Conservation (phyloP, 2,113 vertebrate species). For the Zosterops japonicus region DNA sequence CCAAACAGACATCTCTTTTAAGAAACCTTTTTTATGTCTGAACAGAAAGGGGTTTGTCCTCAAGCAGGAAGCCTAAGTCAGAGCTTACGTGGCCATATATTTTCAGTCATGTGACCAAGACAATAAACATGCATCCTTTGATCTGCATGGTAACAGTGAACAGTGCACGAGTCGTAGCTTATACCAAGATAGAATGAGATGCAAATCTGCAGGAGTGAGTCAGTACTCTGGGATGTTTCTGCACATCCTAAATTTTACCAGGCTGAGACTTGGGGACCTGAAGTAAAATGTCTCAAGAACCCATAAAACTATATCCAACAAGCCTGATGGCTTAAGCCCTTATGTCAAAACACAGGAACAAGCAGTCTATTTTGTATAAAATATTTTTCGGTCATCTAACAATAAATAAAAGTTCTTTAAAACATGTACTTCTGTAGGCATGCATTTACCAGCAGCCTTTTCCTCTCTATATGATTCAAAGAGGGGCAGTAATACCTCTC, state of each 20-base stretch:
- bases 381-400: slow-evolving; percentile 38
- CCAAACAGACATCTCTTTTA: slow-evolving; percentile 46
- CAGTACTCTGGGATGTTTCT: slow-evolving; percentile 56
- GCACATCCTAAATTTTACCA: slow-evolving; percentile 74
- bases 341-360: slow-evolving; percentile 73
- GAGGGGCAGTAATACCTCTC: slow-evolving; percentile 23
- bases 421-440: slow-evolving; percentile 41
- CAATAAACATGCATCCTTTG: slow-evolving; percentile 76
- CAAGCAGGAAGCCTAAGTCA: slow-evolving; percentile 59
- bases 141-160: slow-evolving; percentile 53
- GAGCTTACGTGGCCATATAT: slow-evolving; percentile 49
- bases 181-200: slow-evolving; percentile 54
- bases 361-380: slow-evolving; percentile 59
- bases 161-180: slow-evolving; percentile 31
- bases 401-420: slow-evolving; percentile 69
- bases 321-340: slow-evolving; percentile 67
- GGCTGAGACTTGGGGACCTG: slow-evolving; percentile 58
- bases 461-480: slow-evolving; percentile 1
- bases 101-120: slow-evolving; percentile 69
- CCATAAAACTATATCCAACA: slow-evolving; percentile 68
- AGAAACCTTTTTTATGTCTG: slow-evolving; percentile 53
- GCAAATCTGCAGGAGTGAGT: slow-evolving; percentile 70
- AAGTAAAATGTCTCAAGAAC: slow-evolving; percentile 74
- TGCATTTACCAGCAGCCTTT: slow-evolving; percentile 18
- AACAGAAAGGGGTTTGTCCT: slow-evolving; percentile 76